Conservation (phyloP, 2,113 vertebrate species). For the Alectura lathami region DNA sequence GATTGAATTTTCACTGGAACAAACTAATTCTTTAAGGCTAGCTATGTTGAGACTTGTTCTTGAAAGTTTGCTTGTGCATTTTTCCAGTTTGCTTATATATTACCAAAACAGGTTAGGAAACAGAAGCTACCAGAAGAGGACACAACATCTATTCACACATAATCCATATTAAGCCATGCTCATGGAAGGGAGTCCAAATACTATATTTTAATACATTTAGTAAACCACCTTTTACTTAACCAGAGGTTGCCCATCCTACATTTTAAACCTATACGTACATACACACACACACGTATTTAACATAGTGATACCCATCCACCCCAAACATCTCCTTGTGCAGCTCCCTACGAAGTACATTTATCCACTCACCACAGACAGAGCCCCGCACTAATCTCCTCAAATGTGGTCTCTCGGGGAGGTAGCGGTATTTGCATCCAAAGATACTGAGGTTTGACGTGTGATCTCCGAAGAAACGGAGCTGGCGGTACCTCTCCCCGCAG, state of each 20-base stretch:
- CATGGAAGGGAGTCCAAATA: background rate
- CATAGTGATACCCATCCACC: background rate
- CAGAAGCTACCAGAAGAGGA: background rate
- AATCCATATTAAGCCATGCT: background rate
- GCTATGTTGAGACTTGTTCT: background rate
- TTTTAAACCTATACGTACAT: background rate
- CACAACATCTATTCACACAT: background rate
- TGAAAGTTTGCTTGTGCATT: background rate
- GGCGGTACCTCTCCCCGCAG: constrained; percentile 94
- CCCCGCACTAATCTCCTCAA: constrained; percentile 93
- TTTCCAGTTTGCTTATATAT: background rate
- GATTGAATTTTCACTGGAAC: background rate
- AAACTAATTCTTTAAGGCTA: background rate
- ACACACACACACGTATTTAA: background rate
- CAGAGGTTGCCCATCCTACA: background rate
- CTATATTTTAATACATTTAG: background rate
- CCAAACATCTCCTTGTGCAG: background rate
- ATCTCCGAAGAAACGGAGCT: constrained; percentile 97
- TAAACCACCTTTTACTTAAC: background rate
- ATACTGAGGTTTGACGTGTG: constrained; percentile 99
- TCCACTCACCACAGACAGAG: constrained; percentile 93
- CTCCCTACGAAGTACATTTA: background rate
- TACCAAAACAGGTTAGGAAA: background rate
- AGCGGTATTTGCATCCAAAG: constrained; percentile 99
- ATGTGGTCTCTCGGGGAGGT: constrained; percentile 96